Conservation (phyloP, 2,113 vertebrate genomes). For the Lates calcarifer region DNA sequence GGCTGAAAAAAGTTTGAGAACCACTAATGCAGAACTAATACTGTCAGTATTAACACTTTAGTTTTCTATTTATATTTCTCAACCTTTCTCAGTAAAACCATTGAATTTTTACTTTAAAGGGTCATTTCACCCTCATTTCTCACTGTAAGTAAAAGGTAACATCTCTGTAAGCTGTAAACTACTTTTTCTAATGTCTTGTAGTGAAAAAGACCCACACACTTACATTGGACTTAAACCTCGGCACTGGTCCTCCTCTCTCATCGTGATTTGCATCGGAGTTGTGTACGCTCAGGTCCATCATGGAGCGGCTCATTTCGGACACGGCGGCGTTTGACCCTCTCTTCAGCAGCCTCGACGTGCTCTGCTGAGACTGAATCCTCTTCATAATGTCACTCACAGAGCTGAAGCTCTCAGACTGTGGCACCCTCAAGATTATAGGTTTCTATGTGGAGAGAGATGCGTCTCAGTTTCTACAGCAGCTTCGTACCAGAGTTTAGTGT, state of each 20-base stretch:
- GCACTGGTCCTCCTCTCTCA: slow-evolving; percentile 28
- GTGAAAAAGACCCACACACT: slow-evolving; percentile 27
- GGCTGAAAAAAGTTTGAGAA: no score
- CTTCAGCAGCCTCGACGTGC: neutral
- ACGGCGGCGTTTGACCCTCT: neutral
- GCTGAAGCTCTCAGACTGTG: slow-evolving; percentile 64
- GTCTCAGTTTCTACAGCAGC: neutral
- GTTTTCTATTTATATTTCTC: no score
- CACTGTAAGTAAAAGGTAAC: no score
- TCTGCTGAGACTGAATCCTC: slow-evolving; percentile 43
- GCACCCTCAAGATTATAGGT: slow-evolving; percentile 74
- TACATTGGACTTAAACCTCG: slow-evolving; percentile 60
- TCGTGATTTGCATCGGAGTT: slow-evolving; percentile 10
- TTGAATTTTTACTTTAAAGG: no score
- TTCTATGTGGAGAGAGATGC: slow-evolving; percentile 61
- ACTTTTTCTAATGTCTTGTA: neutral
- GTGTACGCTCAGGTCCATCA: slow-evolving; percentile 70
- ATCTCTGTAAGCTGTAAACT: no score
- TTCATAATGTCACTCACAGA: slow-evolving; percentile 79
- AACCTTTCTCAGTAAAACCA: no score
- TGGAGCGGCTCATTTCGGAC: slow-evolving; percentile 73
- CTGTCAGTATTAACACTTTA: no score
- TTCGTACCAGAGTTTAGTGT: neutral
- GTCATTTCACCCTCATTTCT: no score
- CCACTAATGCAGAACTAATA: no score